These are phyloP conservation scores for Danio kyathit DNA, from an alignment of 2,797 vertebrate species.

Conservation along the genomic window DNA sequence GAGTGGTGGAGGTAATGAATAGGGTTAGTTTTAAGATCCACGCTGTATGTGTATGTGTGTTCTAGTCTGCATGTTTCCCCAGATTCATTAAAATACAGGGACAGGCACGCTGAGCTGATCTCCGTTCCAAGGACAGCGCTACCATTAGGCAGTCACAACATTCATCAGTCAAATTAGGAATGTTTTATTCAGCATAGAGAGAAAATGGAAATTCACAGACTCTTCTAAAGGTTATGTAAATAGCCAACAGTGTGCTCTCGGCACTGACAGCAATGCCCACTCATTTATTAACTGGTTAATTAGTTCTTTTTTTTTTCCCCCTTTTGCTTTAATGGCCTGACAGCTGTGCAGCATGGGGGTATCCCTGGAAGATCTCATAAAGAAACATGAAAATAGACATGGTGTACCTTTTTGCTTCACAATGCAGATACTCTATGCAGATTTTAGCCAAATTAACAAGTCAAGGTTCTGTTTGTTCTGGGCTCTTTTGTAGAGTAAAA, in stretches of 20 bases:
- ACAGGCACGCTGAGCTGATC: conserved; percentile 39
- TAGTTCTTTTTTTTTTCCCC: conserved; percentile 12
- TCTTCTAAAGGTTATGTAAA: conserved; percentile 55
- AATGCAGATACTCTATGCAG: no score
- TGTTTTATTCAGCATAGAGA: conserved; percentile 43
- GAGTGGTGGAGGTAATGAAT: neutral
- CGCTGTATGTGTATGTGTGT: conserved; percentile 15
- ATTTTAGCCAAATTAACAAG: no score
- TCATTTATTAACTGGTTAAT: conserved; percentile 51
- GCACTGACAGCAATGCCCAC: conserved; percentile 39
- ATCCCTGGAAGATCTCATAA: conserved; percentile 15
- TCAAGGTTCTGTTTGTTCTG: no score
- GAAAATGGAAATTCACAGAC: conserved; percentile 42
- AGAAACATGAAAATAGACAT: neutral
- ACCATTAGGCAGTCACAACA: conserved; percentile 53
- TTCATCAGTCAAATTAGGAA: conserved; percentile 59
- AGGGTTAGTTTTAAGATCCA: conserved; percentile 21
- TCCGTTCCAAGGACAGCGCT: conserved; percentile 52
- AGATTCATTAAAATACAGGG: conserved; percentile 42
- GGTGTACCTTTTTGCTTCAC: neutral
- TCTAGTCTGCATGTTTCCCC: conserved; percentile 15
- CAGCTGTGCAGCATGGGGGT: conserved; percentile 7
- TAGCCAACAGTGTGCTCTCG: conserved; percentile 43
- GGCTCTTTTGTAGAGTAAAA: no score
- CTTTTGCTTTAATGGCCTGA: conserved; percentile 20